Conservation (phyloP, 2,888 invertebrate genomes). For the Limenitis arthemis region DNA sequence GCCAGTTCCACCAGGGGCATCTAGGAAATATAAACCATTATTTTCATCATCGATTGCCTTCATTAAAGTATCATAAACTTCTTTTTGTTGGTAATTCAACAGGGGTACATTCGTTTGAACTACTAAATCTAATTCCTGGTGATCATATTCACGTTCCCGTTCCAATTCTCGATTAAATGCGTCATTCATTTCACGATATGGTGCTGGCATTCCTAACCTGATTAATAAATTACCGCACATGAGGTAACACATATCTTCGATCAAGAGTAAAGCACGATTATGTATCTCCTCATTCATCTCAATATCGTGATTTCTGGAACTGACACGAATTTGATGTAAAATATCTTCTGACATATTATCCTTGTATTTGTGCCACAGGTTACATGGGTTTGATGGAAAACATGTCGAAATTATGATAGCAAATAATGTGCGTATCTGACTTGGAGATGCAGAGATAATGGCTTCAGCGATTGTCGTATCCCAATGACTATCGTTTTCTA, state of each 20-base stretch:
- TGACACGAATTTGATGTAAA: constrained; percentile 30
- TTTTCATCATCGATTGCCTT: constrained; percentile 28
- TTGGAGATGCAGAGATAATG: constrained; percentile 27
- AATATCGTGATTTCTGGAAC: constrained; percentile 26
- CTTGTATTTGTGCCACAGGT: constrained; percentile 10
- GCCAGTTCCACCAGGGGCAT: constrained; percentile 24
- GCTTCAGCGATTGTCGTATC: background rate
- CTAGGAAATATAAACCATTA: constrained; percentile 27
- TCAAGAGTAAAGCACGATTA: constrained; percentile 29
- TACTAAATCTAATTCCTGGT: constrained; percentile 2
- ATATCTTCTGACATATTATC: constrained; percentile 32
- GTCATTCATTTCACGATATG: constrained; percentile 30
- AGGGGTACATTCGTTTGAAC: constrained; percentile 14
- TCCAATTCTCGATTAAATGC: constrained; percentile 34
- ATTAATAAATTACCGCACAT: constrained; percentile 30
- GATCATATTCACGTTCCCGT: constrained; percentile 29
- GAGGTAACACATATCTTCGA: constrained; percentile 36
- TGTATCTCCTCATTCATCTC: constrained; percentile 28
- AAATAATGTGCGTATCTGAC: constrained; percentile 33
- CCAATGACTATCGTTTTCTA: constrained; percentile 25
- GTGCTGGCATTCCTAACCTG: constrained; percentile 27
- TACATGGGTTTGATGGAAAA: constrained; percentile 26
- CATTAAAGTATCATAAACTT: constrained; percentile 24
- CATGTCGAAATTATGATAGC: constrained; percentile 32
- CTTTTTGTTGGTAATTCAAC: constrained; percentile 20